Evolutionary conservation across 1,140 invertebrate species (phyloP).

Genomic region (Drosophila simulans): DNA sequence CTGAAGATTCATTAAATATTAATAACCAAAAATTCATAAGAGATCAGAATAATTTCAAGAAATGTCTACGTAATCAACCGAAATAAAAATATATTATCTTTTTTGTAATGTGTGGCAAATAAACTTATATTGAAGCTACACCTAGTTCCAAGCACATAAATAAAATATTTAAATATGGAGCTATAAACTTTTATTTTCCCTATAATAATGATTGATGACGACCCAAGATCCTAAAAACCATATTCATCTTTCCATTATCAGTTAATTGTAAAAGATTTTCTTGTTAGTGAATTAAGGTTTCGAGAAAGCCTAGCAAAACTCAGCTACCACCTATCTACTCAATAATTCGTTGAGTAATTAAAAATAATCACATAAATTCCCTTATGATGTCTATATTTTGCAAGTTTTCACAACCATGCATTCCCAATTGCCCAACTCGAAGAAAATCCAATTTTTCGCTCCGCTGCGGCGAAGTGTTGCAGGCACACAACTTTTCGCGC

Average conservation of each 20-base stretch:
- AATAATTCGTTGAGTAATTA: neutral
- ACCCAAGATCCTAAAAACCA: too few species aligned
- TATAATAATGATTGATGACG: too few species aligned
- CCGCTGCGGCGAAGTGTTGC: constrained; percentile 46
- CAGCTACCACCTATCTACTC: neutral
- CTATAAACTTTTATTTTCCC: neutral
- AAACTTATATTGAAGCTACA: neutral
- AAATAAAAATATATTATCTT: too few species aligned
- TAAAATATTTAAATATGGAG: neutral
- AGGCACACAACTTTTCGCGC: constrained; percentile 22
- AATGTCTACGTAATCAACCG: too few species aligned
- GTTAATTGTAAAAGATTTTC: too few species aligned
- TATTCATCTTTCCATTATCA: too few species aligned
- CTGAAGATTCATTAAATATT: too few species aligned
- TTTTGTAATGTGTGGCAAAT: too few species aligned
- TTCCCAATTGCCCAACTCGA: constrained; percentile 1
- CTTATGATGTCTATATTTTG: neutral
- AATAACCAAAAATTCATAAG: neutral
- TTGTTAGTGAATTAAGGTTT: neutral
- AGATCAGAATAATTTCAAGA: neutral
- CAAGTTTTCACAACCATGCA: constrained; percentile 8
- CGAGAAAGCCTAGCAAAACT: too few species aligned
- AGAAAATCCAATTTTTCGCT: constrained; percentile 62
- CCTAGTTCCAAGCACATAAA: neutral
- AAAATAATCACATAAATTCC: neutral